Evolutionary conservation across 2,113 vertebrate species (phyloP).

Genomic region (Chaetops frenatus): DNA sequence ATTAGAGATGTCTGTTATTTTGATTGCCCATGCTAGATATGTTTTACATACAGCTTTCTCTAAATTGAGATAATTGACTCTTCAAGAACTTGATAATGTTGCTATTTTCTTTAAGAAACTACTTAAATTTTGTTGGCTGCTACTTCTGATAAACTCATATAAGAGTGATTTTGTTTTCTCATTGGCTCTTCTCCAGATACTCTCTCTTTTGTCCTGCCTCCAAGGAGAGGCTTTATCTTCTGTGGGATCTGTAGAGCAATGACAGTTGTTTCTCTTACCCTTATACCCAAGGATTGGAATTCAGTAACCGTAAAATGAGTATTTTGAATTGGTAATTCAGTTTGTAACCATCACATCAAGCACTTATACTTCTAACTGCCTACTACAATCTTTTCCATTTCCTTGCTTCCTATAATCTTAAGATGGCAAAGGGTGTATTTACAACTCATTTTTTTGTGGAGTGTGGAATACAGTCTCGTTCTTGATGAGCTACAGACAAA

Average conservation of each 20-base stretch:
- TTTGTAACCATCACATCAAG: background rate
- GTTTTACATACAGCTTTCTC: background rate
- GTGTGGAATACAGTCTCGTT: background rate
- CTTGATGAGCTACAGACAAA: background rate
- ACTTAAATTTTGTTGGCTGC: background rate
- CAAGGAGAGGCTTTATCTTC: background rate
- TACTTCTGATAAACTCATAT: background rate
- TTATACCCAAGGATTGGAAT: background rate
- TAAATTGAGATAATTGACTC: background rate
- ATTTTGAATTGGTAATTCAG: background rate
- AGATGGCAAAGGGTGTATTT: background rate
- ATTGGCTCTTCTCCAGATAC: background rate
- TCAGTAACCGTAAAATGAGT: background rate
- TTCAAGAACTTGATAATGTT: background rate
- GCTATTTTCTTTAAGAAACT: background rate
- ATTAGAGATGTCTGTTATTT: background rate
- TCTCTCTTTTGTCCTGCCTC: background rate
- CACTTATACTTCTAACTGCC: background rate
- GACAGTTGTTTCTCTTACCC: background rate
- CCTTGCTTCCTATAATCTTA: background rate
- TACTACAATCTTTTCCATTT: background rate
- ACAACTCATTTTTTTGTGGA: background rate
- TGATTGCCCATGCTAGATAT: background rate
- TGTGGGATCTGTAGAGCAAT: background rate
- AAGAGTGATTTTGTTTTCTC: background rate